A percentile compares a stretch with the other conserved stretches of the same genome.
phyloP scores from a whole-genome alignment of 2,888 invertebrate species.

The Nephrocerus scutellatus region DNA sequence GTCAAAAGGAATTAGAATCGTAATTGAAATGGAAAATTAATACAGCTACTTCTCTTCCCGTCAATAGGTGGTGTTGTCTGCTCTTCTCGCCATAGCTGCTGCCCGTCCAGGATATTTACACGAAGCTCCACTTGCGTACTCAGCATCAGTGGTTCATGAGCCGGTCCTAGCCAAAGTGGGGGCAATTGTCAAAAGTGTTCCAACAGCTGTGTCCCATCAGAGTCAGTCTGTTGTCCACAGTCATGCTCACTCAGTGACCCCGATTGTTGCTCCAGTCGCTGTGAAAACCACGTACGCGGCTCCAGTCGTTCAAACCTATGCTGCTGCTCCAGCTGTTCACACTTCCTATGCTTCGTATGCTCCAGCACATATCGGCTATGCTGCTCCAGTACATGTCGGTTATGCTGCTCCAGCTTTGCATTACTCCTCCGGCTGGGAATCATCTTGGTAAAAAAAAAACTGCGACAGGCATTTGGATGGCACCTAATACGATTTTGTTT shows the following conservation, averaged over 20 bases:
- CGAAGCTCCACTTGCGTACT: constrained; percentile 21
- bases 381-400: too few species aligned
- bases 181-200: constrained; percentile 40
- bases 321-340: constrained; percentile 23
- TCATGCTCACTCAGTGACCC: constrained; percentile 37
- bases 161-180: constrained; percentile 37
- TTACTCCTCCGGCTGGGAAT: constrained; percentile 27
- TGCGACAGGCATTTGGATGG: constrained; percentile 17
- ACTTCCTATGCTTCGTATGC: too few species aligned
- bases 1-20: too few species aligned
- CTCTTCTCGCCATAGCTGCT: constrained; percentile 33
- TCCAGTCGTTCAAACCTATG: constrained; percentile 24
- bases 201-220: constrained; percentile 51
- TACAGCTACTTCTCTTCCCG: too few species aligned
- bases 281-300: constrained; percentile 28
- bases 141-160: constrained; percentile 35
- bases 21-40: too few species aligned
- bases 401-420: constrained; percentile 20
- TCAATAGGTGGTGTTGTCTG: constrained; percentile 38
- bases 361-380: too few species aligned
- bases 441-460: constrained; percentile 30
- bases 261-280: constrained; percentile 32
- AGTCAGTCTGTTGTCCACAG: constrained; percentile 51
- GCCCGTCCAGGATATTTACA: constrained; percentile 34
- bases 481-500: constrained; percentile 20